Percentiles rank a stretch among this genome's conserved stretches.
These are phyloP conservation scores for Trichomalopsis sarcophagae DNA, from an alignment of 1,140 invertebrate species.

Conservation along the genomic window DNA sequence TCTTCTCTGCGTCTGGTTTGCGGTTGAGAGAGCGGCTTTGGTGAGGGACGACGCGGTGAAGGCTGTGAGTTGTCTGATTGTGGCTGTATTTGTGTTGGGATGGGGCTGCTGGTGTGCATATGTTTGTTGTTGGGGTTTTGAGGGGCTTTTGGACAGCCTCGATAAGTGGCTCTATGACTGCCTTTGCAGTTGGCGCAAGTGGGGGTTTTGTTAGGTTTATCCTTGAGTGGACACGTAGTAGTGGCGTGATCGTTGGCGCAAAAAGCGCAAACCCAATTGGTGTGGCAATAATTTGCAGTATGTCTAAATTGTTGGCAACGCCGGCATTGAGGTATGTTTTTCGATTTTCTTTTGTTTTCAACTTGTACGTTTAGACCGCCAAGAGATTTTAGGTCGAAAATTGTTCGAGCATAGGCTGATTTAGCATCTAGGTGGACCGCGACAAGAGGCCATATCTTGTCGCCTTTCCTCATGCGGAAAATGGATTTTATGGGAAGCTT, in stretches of 20 bases:
- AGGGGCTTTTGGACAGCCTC: slow-evolving; percentile 20
- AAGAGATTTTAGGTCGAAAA: not conserved
- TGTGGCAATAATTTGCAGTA: not conserved
- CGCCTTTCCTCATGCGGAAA: not conserved
- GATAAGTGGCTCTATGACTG: not conserved
- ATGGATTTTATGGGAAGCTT: not conserved
- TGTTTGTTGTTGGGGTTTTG: not conserved
- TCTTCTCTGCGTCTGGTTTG: no score
- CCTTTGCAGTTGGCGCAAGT: slow-evolving; percentile 36
- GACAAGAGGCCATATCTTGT: not conserved
- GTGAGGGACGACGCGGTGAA: no score
- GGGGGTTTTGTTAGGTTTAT: not conserved
- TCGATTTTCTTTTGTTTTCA: slow-evolving; percentile 31
- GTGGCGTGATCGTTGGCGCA: slow-evolving; percentile 31
- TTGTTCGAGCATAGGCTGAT: not conserved
- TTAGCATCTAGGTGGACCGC: not conserved
- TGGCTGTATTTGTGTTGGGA: not conserved
- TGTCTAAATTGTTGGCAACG: slow-evolving; percentile 6
- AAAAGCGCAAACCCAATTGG: not conserved
- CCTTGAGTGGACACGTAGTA: not conserved
- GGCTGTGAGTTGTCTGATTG: no score
- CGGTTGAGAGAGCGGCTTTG: no score
- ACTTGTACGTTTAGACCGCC: slow-evolving; percentile 8
- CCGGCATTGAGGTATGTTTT: slow-evolving; percentile 30
- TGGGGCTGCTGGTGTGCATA: not conserved